These are phyloP conservation scores for Leucophenga montana DNA, from an alignment of 2,888 invertebrate species.

Conservation along the genomic window DNA sequence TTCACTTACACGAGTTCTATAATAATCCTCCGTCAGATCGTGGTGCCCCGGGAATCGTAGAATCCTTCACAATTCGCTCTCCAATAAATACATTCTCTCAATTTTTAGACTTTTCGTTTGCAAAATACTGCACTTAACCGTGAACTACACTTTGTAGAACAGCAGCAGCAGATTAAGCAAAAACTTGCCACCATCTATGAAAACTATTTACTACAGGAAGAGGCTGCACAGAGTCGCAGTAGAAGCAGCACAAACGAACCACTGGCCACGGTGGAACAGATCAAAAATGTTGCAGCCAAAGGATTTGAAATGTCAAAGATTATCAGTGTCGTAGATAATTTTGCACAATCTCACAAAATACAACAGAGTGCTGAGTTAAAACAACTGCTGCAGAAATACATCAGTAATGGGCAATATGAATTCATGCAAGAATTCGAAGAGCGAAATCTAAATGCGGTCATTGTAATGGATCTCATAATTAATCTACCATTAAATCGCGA, in stretches of 20 bases:
- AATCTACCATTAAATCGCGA: constrained; percentile 70
- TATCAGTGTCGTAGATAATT: constrained; percentile 78
- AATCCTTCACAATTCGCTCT: too few species aligned
- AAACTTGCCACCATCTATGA: constrained; percentile 67
- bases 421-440: constrained; percentile 67
- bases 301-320: constrained; percentile 78
- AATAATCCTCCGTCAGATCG: too few species aligned
- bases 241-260: constrained; percentile 44
- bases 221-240: constrained; percentile 32
- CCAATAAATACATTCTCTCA: too few species aligned
- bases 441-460: constrained; percentile 61
- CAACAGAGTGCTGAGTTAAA: constrained; percentile 58
- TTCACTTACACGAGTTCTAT: too few species aligned
- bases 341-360: constrained; percentile 70
- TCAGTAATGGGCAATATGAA: constrained; percentile 61
- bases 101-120: constrained; percentile 82
- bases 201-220: constrained; percentile 63
- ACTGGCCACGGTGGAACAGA: constrained; percentile 69
- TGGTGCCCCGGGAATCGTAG: too few species aligned
- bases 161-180: constrained; percentile 74
- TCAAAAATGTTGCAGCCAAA: constrained; percentile 76
- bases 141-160: constrained; percentile 82
- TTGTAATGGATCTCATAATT: constrained; percentile 69
- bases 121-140: constrained; percentile 78
- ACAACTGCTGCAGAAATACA: constrained; percentile 51